Evolutionary conservation across 2,888 invertebrate genomes (phyloP).

Genomic region (Anthophora plumipes): DNA sequence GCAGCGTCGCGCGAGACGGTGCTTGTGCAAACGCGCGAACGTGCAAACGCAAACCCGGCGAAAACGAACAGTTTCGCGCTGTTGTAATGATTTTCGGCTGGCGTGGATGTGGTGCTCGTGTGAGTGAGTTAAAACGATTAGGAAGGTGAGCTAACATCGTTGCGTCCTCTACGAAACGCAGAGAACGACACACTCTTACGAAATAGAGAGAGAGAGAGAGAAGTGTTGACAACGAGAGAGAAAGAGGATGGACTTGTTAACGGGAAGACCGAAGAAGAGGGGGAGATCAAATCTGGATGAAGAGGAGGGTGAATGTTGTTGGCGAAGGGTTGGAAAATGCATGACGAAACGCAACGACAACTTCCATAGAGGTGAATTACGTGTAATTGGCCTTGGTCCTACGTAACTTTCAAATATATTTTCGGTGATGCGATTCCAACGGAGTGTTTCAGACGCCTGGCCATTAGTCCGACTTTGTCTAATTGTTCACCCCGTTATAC

Average conservation of each 20-base stretch:
- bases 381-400: constrained; percentile 75
- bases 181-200: constrained; percentile 30
- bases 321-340: constrained; percentile 29
- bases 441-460: constrained; percentile 57
- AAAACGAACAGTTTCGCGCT: constrained; percentile 67
- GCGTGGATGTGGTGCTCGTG: constrained; percentile 56
- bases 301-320: neutral
- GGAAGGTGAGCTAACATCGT: constrained; percentile 73
- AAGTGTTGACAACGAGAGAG: constrained; percentile 32
- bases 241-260: constrained; percentile 14
- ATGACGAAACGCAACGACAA: constrained; percentile 56
- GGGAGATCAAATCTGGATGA: neutral
- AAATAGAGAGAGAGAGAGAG: neutral
- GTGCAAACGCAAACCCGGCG: constrained; percentile 57
- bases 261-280: constrained; percentile 22
- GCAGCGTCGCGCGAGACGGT: constrained; percentile 30
- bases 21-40: constrained; percentile 61
- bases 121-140: constrained; percentile 78
- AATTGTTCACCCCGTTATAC: constrained; percentile 68
- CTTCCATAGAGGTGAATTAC: constrained; percentile 74
- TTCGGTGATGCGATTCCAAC: constrained; percentile 73
- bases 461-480: constrained; percentile 75
- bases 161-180: constrained; percentile 54
- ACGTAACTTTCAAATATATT: constrained; percentile 77
- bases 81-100: constrained; percentile 71